Evolutionary conservation across 2,888 invertebrate species (phyloP), one percentile per base, ranked within the genome.

Genomic region (Agrochola lota): DNA sequence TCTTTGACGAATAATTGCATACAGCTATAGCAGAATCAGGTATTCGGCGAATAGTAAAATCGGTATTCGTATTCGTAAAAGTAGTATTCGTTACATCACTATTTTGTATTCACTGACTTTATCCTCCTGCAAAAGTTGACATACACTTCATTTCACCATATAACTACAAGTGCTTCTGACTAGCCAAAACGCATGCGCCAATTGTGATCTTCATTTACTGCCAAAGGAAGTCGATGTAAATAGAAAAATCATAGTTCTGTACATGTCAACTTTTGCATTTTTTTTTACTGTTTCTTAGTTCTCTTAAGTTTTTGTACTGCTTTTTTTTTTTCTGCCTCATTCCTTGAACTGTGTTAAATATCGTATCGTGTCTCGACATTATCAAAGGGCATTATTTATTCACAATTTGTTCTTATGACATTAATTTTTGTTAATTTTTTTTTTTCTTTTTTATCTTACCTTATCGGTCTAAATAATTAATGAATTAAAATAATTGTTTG

Each of bases 401-500:
- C 78, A 74, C 71, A 73, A 74, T 62, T 80, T 75, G 63, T 78
- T 75, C 68, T 78, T 84, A 86, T 74, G 70, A 78, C 72, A 64
- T 62, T 71, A 57, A 60, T 81, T 84, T 86, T 87, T 86, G 81
- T 84, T 85, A 80, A 75, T 60, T 80, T 80, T 77, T 80, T 88
- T 88, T 83, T 74, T 70, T 80, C n/a, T 86, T 79, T 83, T 80
- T 80, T 78, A 78, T 80, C 63, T 69, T 82, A 77, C 63, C 76
- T 73, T 72, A 83, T 81, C 70, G 59, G 77, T 84, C 86, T 88
- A 84, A 80, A 78, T 78, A 80, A 87, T 85, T 87, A 83, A 89
- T 89, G 85, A 83, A 88, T 83, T 85, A 71, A 81, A 86, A 86
- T 80, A 84, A 73, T 84, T 91, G 86, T 87, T 90, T 86, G 83